A percentile compares a stretch with the other conserved stretches of the same genome.
These are phyloP conservation scores for Lycia hirtaria DNA, from an alignment of 2,888 invertebrate species.

Conservation along the genomic window DNA sequence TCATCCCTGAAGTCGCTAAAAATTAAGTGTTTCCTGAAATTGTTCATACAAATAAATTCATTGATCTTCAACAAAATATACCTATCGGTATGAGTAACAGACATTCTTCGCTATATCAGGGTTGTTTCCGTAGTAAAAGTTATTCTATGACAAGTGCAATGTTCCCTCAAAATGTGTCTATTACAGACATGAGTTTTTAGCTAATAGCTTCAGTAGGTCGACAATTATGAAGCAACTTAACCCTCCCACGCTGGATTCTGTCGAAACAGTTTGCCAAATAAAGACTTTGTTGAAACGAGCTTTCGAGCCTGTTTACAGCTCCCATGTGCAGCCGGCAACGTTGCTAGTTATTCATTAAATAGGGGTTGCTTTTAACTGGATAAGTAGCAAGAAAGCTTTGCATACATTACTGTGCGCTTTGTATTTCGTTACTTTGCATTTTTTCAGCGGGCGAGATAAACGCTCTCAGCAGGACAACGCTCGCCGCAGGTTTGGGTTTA, in stretches of 20 bases:
- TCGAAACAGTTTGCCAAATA: constrained; percentile 17
- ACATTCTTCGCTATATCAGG: too few species aligned
- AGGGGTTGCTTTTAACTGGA: constrained; percentile 22
- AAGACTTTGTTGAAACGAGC: constrained; percentile 18
- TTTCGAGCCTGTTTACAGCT: constrained; percentile 20
- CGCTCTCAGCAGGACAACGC: not conserved
- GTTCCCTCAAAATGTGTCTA: too few species aligned
- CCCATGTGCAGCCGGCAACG: constrained; percentile 22
- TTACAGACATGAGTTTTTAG: too few species aligned
- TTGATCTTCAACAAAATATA: too few species aligned
- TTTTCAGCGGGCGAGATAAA: constrained; percentile 1
- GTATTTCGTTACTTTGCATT: constrained; percentile 6
- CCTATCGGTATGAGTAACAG: too few species aligned
- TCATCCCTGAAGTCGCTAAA: too few species aligned
- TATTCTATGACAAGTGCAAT: too few species aligned
- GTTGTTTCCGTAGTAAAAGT: too few species aligned
- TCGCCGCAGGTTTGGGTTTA: not conserved
- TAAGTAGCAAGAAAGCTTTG: constrained; percentile 27
- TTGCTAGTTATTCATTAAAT: constrained; percentile 23
- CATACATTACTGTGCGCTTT: constrained; percentile 21
- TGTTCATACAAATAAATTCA: too few species aligned
- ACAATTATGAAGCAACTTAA: not conserved
- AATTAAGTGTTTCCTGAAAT: too few species aligned
- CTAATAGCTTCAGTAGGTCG: too few species aligned
- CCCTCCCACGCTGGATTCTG: not conserved